Evolutionary conservation across 2,888 invertebrate genomes (phyloP).

Genomic region (Acanthosoma haemorrhoidale): DNA sequence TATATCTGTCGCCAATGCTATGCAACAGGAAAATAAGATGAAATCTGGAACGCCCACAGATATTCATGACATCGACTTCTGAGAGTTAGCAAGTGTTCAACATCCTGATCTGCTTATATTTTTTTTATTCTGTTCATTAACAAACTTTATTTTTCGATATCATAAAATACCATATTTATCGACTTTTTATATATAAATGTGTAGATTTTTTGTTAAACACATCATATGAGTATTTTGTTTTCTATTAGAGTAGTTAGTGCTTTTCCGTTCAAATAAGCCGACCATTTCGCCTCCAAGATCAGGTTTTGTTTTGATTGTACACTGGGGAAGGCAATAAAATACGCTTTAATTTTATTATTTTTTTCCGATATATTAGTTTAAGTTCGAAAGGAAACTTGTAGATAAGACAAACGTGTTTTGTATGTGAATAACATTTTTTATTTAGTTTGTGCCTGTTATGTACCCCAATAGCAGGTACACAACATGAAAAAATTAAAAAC

Average conservation of each 20-base stretch:
- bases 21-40: conserved; percentile 50
- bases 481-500: conserved; percentile 24
- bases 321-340: conserved; percentile 65
- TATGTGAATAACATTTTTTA: conserved; percentile 19
- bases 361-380: conserved; percentile 27
- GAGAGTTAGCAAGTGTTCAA: conserved; percentile 26
- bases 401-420: conserved; percentile 18
- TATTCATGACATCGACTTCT: conserved; percentile 74
- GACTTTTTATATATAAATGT: conserved; percentile 7
- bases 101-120: conserved; percentile 45
- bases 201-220: conserved; percentile 26
- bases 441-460: conserved; percentile 23
- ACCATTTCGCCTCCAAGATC: conserved; percentile 24
- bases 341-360: conserved; percentile 55
- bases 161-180: conserved; percentile 20
- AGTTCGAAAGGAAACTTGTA: conserved; percentile 25
- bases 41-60: conserved; percentile 80
- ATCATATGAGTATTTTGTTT: conserved; percentile 22
- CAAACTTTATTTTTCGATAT: conserved; percentile 16
- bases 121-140: conserved; percentile 7
- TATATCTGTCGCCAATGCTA: conserved; percentile 45
- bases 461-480: conserved; percentile 5
- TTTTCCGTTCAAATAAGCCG: conserved; percentile 16
- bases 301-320: conserved; percentile 19
- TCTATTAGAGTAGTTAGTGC: conserved; percentile 18